Conservation (phyloP, 2,797 vertebrate species). For the Poecilia velifera region DNA sequence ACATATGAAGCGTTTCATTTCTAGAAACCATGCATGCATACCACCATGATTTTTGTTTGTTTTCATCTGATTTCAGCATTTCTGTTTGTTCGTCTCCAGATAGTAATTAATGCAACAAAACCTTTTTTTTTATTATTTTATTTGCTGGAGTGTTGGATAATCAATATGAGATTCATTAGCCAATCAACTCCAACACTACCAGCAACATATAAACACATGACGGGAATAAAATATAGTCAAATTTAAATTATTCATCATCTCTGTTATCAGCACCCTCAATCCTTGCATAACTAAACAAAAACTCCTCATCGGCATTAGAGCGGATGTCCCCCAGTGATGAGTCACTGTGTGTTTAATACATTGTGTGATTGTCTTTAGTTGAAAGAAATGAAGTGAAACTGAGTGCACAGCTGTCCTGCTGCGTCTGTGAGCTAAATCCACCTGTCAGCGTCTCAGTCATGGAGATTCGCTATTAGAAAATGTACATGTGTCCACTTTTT, state of each 20-base stretch:
- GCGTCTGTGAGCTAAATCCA: not conserved
- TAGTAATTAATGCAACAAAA: not conserved
- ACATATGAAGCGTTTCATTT: not conserved
- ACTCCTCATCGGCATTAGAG: constrained; percentile 5
- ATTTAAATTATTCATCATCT: not conserved
- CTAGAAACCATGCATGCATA: not conserved
- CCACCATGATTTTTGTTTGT: not conserved
- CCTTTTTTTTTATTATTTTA: not conserved
- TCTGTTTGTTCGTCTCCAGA: not conserved
- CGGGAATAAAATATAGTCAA: not conserved
- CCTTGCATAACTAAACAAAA: not conserved
- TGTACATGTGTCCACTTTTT: constrained; percentile 2
- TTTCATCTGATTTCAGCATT: not conserved
- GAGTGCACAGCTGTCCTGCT: constrained; percentile 6
- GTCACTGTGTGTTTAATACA: constrained; percentile 14
- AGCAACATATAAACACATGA: not conserved
- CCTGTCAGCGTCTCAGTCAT: not conserved
- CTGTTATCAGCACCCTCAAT: not conserved
- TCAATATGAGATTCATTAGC: not conserved
- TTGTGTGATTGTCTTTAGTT: constrained; percentile 9
- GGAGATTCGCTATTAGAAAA: not conserved
- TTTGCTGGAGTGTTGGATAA: not conserved
- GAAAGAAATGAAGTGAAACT: constrained; percentile 13
- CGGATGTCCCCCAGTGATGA: constrained; percentile 5
- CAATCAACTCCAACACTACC: not conserved